Conservation (phyloP, 2,888 invertebrate genomes). For the Octodonta nipae region DNA sequence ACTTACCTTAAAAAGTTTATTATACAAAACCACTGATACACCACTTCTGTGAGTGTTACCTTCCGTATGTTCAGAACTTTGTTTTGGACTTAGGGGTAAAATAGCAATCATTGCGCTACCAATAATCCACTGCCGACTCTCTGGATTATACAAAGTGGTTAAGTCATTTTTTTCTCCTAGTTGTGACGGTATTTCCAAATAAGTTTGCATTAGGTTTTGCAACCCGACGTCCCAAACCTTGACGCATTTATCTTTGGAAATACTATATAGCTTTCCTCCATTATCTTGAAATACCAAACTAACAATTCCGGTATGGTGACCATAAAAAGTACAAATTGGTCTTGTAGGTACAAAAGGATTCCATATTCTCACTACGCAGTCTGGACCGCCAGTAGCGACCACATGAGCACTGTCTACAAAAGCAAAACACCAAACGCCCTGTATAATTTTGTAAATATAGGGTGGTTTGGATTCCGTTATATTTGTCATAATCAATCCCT, state of each 20-base stretch:
- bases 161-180: conserved; percentile 45
- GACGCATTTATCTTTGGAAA: conserved; percentile 57
- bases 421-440: conserved; percentile 49
- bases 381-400: conserved; percentile 60
- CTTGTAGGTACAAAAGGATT: conserved; percentile 62
- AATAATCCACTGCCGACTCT: conserved; percentile 51
- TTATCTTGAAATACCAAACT: conserved; percentile 52
- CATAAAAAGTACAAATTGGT: conserved; percentile 48
- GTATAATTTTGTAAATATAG: conserved; percentile 37
- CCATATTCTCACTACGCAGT: conserved; percentile 60
- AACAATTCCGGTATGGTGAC: conserved; percentile 58
- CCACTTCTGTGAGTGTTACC: conserved; percentile 47
- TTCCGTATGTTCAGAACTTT: conserved; percentile 55
- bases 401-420: conserved; percentile 43
- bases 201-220: conserved; percentile 57
- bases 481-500: conserved; percentile 49
- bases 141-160: conserved; percentile 44
- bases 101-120: conserved; percentile 52
- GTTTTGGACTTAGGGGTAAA: conserved; percentile 49
- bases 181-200: conserved; percentile 48
- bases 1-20: conserved; percentile 50
- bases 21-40: conserved; percentile 61
- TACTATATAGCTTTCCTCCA: conserved; percentile 54
- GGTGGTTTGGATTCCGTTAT: conserved; percentile 11
- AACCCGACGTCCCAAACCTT: conserved; percentile 64